Base-by-base conservation (phyloP, 1,140 invertebrate species). In the Chelonus insularis region DNA sequence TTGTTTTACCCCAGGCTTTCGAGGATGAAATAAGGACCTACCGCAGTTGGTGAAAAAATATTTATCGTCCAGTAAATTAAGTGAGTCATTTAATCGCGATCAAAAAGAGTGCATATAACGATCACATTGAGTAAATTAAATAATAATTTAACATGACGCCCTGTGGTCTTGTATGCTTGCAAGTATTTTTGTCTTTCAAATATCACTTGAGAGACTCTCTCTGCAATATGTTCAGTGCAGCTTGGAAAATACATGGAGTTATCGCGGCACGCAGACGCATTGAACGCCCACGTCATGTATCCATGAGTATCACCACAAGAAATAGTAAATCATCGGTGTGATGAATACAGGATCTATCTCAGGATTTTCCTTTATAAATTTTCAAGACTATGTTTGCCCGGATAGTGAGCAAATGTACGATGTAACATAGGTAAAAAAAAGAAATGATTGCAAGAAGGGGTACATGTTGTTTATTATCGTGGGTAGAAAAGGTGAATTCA, bases 321-420 rank as follows among this genome's bases (percentile, higher is more conserved):
- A 69, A 67, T 56, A 64, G 39, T 76, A 73, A 73, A 73, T 73
- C 69, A 73, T 68, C 56, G 36, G 52, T 58, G 36, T 67, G 67
- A 70, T 74, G 69, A 72, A 74, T 67, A 68, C 62, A 64, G 64
- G 66, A 72, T 72, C 69, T 65, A 68, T 69, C 57, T 65, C 57
- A 25, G 37, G n/a, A 47, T 62, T 66, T 72, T 69, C 63, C 62
- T 54, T 60, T 64, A 59, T 73, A 72, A 74, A 66, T 64, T 68
- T 65, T 45, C 56, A 8, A 18, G 41, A 37, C 25, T 29, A 29
- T 29, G 25, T 29, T 29, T 29, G 7, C 7, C 25, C 25, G 3
- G 3, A 29, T 29, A 29, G 7, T 29, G 25, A 29, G 25, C 25
- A 7, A 29, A 29, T 3, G 7, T 29, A 29, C 7, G 25, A 29